These are phyloP conservation scores for Caenorhabditis parvicauda DNA, from an alignment of 2,888 invertebrate genomes.

Conservation along the genomic window DNA sequence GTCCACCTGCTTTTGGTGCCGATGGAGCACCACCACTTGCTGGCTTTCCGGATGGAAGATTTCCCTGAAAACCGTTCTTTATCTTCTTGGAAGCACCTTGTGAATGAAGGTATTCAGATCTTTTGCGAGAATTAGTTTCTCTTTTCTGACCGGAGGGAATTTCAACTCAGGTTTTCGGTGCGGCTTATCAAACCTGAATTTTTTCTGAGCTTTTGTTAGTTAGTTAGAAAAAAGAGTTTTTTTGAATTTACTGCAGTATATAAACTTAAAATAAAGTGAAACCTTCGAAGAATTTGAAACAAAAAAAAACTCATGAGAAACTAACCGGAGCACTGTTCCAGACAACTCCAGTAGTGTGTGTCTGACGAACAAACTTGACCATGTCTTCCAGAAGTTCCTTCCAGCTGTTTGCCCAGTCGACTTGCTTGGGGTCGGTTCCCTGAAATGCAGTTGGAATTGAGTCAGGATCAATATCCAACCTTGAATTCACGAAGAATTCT, in stretches of 20 bases:
- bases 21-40: slow-evolving; percentile 24
- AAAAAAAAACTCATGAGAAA: neutral
- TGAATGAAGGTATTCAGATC: slow-evolving; percentile 9
- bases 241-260: no score
- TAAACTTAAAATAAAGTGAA: no score
- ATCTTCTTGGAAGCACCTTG: neutral
- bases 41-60: slow-evolving; percentile 15
- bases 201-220: no score
- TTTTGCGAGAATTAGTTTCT: neutral
- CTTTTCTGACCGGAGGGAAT: no score
- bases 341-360: slow-evolving; percentile 92
- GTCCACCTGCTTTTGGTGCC: slow-evolving; percentile 29
- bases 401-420: slow-evolving; percentile 93
- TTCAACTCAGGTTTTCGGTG: no score
- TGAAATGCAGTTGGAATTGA: slow-evolving; percentile 59
- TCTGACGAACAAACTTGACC: slow-evolving; percentile 85
- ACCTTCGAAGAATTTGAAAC: neutral
- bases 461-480: slow-evolving; percentile 69
- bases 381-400: slow-evolving; percentile 80
- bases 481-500: slow-evolving; percentile 96
- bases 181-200: no score
- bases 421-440: slow-evolving; percentile 72
- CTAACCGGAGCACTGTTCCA: slow-evolving; percentile 72
- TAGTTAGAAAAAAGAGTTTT: no score
- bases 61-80: slow-evolving; percentile 4